These are phyloP conservation scores for Sialia sialis DNA, from an alignment of 2,113 vertebrate species.

Conservation along the genomic window DNA sequence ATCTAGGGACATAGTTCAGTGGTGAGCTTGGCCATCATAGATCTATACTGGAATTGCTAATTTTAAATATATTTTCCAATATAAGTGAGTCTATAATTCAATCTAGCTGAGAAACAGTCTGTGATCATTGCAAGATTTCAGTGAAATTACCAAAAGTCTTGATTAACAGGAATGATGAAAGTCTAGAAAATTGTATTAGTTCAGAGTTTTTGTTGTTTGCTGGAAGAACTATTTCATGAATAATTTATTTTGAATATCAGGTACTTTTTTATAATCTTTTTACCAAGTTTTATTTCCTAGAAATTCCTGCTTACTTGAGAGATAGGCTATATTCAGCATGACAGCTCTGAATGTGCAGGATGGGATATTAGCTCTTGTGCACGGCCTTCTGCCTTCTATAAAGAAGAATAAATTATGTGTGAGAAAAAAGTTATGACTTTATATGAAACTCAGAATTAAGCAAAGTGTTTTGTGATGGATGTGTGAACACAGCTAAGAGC, in stretches of 20 bases:
- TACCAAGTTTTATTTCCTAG: slow-evolving; percentile 25
- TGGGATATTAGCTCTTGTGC: not conserved
- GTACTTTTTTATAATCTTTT: not conserved
- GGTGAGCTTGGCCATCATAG: not conserved
- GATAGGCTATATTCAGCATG: not conserved
- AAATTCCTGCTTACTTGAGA: not conserved
- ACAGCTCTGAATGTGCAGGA: not conserved
- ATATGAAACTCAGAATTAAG: not conserved
- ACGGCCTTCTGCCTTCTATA: slow-evolving; percentile 9
- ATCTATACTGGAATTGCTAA: not conserved
- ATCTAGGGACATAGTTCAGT: not conserved
- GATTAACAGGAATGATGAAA: not conserved
- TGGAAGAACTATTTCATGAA: slow-evolving; percentile 34
- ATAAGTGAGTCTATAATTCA: not conserved
- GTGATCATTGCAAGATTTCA: not conserved
- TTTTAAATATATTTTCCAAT: not conserved
- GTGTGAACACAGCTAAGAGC: not conserved
- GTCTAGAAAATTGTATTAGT: not conserved
- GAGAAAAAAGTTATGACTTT: not conserved
- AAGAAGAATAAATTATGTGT: not conserved
- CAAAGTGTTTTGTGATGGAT: not conserved
- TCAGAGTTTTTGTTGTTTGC: slow-evolving; percentile 2
- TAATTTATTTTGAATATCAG: slow-evolving; percentile 16
- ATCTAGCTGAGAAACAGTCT: not conserved
- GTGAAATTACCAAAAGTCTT: not conserved